Percentiles rank a stretch among this genome's conserved stretches.
These are phyloP conservation scores for Brachystomella parvula DNA, from an alignment of 1,140 invertebrate genomes.

Conservation along the genomic window DNA sequence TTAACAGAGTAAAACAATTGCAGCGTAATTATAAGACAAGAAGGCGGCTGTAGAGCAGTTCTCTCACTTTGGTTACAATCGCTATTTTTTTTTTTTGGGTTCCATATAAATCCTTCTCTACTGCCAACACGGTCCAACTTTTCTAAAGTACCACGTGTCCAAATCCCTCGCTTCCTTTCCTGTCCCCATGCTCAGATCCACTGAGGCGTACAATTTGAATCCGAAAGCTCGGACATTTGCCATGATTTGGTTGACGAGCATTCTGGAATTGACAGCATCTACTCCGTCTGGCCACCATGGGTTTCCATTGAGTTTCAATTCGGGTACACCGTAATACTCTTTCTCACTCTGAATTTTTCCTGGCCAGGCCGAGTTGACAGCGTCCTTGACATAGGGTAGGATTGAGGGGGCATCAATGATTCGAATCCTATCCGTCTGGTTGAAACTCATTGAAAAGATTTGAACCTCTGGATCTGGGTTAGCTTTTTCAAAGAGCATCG, in stretches of 20 bases:
- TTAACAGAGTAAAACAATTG: too few species aligned
- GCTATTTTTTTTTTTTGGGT: too few species aligned
- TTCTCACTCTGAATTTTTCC: conserved; percentile 25
- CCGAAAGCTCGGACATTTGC: conserved; percentile 18
- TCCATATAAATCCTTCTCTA: conserved; percentile 15
- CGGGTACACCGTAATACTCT: conserved; percentile 21
- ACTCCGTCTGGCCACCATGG: conserved; percentile 24
- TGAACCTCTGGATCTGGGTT: conserved; percentile 26
- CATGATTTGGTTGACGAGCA: conserved; percentile 21
- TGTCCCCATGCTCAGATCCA: conserved; percentile 10
- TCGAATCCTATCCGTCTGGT: conserved; percentile 21
- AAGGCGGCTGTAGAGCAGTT: too few species aligned
- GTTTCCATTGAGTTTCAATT: conserved; percentile 24
- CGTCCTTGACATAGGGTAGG: conserved; percentile 21
- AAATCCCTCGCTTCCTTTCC: conserved; percentile 9
- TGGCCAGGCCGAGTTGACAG: conserved; percentile 15
- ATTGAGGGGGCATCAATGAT: conserved; percentile 21
- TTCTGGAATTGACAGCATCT: conserved; percentile 11
- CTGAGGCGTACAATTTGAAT: conserved; percentile 27
- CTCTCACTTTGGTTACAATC: too few species aligned
- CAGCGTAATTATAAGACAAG: too few species aligned
- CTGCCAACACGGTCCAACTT: conserved; percentile 13
- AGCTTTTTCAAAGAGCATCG: conserved; percentile 27
- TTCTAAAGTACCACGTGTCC: conserved; percentile 20
- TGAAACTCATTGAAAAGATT: conserved; percentile 28